Percentiles rank a stretch among this genome's conserved stretches.
phyloP scores from a whole-genome alignment of 2,888 invertebrate genomes.

The Apamea anceps region DNA sequence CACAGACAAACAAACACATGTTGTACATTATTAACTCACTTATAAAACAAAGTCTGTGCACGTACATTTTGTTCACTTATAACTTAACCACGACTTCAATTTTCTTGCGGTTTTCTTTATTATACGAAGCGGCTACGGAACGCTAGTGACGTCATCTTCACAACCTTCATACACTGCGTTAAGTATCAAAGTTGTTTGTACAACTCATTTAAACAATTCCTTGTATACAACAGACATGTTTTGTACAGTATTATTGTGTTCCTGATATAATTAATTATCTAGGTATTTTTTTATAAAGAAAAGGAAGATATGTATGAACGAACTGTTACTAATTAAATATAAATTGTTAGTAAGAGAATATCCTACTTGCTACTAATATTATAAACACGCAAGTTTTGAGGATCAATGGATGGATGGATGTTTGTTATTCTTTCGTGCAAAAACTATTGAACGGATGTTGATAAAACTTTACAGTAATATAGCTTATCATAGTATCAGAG shows the following conservation, averaged over 20 bases:
- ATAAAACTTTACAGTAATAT: too few species aligned
- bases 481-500: too few species aligned
- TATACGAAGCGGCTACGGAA: constrained; percentile 45
- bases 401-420: too few species aligned
- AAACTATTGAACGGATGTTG: too few species aligned
- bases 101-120: constrained; percentile 63
- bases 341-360: neutral
- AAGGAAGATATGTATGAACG: neutral
- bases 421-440: too few species aligned
- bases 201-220: constrained; percentile 45
- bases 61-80: constrained; percentile 60
- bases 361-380: too few species aligned
- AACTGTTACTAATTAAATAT: neutral
- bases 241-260: constrained; percentile 17
- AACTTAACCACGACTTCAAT: constrained; percentile 58
- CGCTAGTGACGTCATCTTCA: constrained; percentile 39
- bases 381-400: too few species aligned
- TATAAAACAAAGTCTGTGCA: constrained; percentile 51
- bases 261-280: constrained; percentile 5
- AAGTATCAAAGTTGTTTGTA: constrained; percentile 44
- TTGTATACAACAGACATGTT: constrained; percentile 18
- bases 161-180: constrained; percentile 47
- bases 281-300: neutral
- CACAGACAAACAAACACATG: constrained; percentile 27
- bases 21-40: constrained; percentile 34